phyloP scores from a whole-genome alignment of 2,888 invertebrate species.

The Orchesella flavescens region DNA sequence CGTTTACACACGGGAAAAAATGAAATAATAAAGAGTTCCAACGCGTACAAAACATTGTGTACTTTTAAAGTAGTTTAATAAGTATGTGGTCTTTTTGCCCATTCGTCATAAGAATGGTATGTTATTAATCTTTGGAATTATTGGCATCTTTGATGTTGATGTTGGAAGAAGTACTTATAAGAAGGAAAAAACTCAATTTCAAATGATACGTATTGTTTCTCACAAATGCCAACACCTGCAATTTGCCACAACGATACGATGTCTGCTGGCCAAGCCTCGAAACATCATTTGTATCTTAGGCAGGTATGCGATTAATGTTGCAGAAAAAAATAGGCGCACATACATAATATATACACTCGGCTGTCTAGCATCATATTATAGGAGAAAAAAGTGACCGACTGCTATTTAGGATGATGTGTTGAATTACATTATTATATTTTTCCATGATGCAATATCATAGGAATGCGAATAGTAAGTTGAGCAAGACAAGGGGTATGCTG shows the following conservation, averaged over 20 bases:
- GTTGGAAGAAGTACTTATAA: not conserved
- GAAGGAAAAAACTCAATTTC: not conserved
- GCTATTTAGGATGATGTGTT: not conserved
- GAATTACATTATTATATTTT: conserved; percentile 22
- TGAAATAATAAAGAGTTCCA: no score
- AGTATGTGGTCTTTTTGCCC: no score
- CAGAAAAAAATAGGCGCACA: conserved; percentile 31
- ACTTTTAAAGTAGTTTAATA: no score
- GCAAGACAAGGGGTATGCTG: conserved; percentile 33
- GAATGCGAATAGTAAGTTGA: conserved; percentile 57
- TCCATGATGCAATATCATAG: conserved; percentile 55
- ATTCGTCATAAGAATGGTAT: no score
- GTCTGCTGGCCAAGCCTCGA: conserved; percentile 39
- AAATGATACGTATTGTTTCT: conserved; percentile 5
- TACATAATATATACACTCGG: not conserved
- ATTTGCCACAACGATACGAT: conserved; percentile 8
- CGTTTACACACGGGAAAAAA: no score
- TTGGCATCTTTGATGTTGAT: not conserved
- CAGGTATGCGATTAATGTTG: conserved; percentile 42
- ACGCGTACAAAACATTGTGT: no score
- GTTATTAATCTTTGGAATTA: not conserved
- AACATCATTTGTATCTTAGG: conserved; percentile 18
- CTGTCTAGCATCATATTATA: not conserved
- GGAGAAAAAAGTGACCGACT: conserved; percentile 41
- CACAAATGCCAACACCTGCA: conserved; percentile 2